A percentile compares a stretch with the other conserved stretches of the same genome.
Conservation (phyloP, 2,113 vertebrate species). For the Phrynocephalus versicolor region DNA sequence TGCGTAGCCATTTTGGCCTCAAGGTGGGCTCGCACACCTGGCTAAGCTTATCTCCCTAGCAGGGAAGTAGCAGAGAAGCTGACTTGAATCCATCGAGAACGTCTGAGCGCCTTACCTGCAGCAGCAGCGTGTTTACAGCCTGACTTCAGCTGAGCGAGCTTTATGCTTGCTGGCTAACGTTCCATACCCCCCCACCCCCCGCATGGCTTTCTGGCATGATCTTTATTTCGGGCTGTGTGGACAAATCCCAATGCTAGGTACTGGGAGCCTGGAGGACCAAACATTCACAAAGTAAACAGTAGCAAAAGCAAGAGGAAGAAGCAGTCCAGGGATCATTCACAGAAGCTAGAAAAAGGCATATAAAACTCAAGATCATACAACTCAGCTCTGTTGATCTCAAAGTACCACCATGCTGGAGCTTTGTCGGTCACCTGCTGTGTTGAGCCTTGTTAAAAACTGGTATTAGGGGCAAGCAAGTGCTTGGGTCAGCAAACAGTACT, state of each 20-base stretch:
- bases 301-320: neutral
- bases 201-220: no score
- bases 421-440: neutral
- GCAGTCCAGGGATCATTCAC: constrained; percentile 14
- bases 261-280: neutral
- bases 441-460: constrained; percentile 2
- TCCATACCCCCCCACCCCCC: no score
- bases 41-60: no score
- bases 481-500: neutral
- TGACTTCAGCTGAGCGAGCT: no score
- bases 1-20: no score
- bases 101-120: no score
- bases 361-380: neutral
- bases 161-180: no score
- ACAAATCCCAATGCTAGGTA: neutral
- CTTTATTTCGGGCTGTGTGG: no score
- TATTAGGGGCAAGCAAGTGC: accelerated
- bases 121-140: no score
- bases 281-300: neutral
- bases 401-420: constrained; percentile 25
- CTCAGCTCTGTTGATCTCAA: constrained; percentile 19
- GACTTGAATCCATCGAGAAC: no score
- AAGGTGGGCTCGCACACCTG: no score
- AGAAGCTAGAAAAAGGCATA: neutral
- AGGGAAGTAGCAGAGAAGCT: no score